Conservation (phyloP, 1,140 invertebrate genomes). For the Microplitis mediator region DNA sequence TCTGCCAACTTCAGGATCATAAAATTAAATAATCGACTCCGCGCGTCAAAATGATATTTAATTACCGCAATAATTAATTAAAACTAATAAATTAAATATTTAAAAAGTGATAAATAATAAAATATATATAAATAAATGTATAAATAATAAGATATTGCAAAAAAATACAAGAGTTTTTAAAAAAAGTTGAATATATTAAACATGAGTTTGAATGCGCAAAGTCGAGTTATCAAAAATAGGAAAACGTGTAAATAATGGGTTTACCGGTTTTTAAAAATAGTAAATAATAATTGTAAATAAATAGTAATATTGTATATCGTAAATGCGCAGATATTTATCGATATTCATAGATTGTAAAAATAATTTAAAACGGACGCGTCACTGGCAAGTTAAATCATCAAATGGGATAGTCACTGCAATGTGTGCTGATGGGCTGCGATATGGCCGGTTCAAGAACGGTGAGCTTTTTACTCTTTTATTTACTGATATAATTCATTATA, state of each 20-base stretch:
- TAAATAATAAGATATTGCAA: no score
- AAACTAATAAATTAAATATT: no score
- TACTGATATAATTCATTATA: not conserved
- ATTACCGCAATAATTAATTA: no score
- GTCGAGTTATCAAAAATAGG: not conserved
- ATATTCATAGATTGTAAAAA: not conserved
- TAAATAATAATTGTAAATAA: not conserved
- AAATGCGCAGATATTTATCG: not conserved
- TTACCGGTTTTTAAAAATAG: not conserved
- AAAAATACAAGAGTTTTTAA: no score
- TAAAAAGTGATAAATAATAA: no score
- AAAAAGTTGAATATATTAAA: no score
- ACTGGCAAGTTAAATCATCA: not conserved
- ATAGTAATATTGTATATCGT: not conserved
- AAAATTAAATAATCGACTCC: no score
- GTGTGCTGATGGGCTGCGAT: not conserved
- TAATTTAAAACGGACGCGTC: not conserved
- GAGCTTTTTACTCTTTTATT: not conserved
- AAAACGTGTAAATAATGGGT: not conserved
- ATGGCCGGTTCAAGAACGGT: slow-evolving; percentile 6
- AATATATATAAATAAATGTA: no score
- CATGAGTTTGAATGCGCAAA: not conserved
- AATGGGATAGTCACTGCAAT: slow-evolving; percentile 4
- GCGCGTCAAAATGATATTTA: no score
- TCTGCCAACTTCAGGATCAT: no score